Evolutionary conservation across 2,113 vertebrate genomes (phyloP), one percentile per base, ranked within the genome.

Genomic region (Athene cunicularia): DNA sequence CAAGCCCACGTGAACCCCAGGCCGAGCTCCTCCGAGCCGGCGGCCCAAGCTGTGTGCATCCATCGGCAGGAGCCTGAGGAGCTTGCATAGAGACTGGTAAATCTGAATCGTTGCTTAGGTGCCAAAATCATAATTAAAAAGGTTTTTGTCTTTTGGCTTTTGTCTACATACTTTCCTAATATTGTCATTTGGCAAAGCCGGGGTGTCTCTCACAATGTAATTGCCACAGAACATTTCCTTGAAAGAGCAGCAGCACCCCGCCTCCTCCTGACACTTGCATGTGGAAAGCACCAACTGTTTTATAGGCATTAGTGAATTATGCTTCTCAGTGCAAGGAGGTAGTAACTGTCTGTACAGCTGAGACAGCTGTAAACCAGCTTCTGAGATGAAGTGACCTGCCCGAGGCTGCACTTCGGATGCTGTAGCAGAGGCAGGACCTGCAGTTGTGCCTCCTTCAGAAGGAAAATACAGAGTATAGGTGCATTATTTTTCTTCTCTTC

Each of bases 211-310:
- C 95, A 59, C 94, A 0, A 50, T 91, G 95, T 87, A 93, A 94
- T 96, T 85, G 81, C 96, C 17, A 3, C 95, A 82, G 93, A 96
- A 94, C 96, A 94, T 97, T 96, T 96, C 96, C 96, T 95, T 96
- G 96, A 96, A 80, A 87, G 96, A 93, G 81, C 95, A 72, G 93
- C 87, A 80, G 7, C 90, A 12, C 84, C 59, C 95, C 45, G 17
- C 95, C 96, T 96, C 81, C 92, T 96, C 90, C 93, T 90, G 27
- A 49, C 93, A 60, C 95, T 96, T n/a, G 73, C 93, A 89, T 88
- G 93, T 90, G 95, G 95, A n/a, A 88, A 97, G 81, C 95, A 79
- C 96, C 95, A 8, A 90, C 93, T 94, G 95, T 94, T 97, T 96
- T 94, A 96, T 64, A 93, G 95, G 87, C 96, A 53, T 63, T 52